A percentile compares a stretch with the other conserved stretches of the same genome.
phyloP scores from a whole-genome alignment of 1,140 invertebrate genomes.

The Lineus longissimus region DNA sequence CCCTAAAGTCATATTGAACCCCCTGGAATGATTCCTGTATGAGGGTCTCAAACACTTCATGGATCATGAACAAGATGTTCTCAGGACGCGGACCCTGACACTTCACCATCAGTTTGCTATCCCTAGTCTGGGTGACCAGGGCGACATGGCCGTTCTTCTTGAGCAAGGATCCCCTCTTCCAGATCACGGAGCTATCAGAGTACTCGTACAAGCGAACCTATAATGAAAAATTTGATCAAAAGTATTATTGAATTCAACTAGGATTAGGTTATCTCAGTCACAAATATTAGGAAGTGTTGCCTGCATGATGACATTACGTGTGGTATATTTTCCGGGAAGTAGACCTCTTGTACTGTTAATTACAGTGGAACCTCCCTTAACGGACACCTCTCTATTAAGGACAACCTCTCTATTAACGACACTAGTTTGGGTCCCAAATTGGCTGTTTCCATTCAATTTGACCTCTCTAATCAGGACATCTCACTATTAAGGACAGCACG shows the following conservation, averaged over 20 bases:
- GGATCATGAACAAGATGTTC: conserved; percentile 48
- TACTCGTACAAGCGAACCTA: conserved; percentile 46
- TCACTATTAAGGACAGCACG: too few relatives aligned
- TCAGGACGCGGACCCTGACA: conserved; percentile 47
- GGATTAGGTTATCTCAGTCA: not conserved
- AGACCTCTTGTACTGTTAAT: too few relatives aligned
- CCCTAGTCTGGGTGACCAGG: conserved; percentile 36
- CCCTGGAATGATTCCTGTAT: conserved; percentile 49
- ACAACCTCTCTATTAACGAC: too few relatives aligned
- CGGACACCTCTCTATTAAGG: too few relatives aligned
- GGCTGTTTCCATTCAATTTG: too few relatives aligned
- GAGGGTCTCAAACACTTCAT: conserved; percentile 50
- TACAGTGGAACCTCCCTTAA: too few relatives aligned
- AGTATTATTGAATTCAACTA: not conserved
- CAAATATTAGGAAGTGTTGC: not conserved
- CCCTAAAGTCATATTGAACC: conserved; percentile 44
- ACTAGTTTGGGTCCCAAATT: too few relatives aligned
- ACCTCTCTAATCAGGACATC: too few relatives aligned
- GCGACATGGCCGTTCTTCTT: conserved; percentile 47
- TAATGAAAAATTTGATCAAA: not conserved
- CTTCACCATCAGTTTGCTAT: conserved; percentile 38
- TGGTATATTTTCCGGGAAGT: too few relatives aligned
- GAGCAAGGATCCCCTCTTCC: conserved; percentile 50
- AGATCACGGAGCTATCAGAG: conserved; percentile 40
- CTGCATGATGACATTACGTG: too few relatives aligned